A percentile compares a stretch with the other conserved stretches of the same genome.
Evolutionary conservation across 2,888 invertebrate genomes (phyloP).

Genomic region (Aporophyla nigra): DNA sequence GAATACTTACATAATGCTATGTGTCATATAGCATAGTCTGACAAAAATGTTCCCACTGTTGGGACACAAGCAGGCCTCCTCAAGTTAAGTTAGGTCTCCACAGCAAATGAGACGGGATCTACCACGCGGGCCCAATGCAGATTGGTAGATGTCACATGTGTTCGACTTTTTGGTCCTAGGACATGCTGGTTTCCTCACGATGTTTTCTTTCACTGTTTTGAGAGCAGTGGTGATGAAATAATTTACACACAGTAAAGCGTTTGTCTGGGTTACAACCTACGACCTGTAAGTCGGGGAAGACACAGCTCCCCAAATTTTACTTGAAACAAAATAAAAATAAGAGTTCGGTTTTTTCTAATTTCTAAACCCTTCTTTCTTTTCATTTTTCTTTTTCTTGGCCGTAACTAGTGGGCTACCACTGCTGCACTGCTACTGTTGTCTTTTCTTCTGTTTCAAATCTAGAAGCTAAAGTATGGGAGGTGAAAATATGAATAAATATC

Average conservation of each 20-base stretch:
- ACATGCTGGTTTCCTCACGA: neutral
- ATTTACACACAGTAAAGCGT: no score
- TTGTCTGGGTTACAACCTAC: no score
- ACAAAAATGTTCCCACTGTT: neutral
- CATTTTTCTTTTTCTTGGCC: no score
- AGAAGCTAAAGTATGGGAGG: neutral
- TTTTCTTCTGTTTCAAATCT: neutral
- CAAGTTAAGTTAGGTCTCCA: no score
- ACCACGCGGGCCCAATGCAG: neutral
- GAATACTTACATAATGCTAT: neutral
- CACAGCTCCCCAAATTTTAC: no score
- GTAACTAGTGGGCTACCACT: no score
- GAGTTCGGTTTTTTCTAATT: no score
- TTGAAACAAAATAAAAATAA: no score
- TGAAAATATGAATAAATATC: conserved; percentile 12
- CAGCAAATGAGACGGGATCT: neutral
- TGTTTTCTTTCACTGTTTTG: neutral
- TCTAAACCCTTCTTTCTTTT: no score
- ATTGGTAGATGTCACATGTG: neutral
- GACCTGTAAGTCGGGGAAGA: no score
- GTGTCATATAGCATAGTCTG: neutral
- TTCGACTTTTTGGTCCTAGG: neutral
- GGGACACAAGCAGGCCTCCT: neutral
- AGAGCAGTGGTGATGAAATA: no score
- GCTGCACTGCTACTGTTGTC: no score